Base-by-base conservation (phyloP, 2,113 vertebrate species). In the Prietella phreatophila region DNA sequence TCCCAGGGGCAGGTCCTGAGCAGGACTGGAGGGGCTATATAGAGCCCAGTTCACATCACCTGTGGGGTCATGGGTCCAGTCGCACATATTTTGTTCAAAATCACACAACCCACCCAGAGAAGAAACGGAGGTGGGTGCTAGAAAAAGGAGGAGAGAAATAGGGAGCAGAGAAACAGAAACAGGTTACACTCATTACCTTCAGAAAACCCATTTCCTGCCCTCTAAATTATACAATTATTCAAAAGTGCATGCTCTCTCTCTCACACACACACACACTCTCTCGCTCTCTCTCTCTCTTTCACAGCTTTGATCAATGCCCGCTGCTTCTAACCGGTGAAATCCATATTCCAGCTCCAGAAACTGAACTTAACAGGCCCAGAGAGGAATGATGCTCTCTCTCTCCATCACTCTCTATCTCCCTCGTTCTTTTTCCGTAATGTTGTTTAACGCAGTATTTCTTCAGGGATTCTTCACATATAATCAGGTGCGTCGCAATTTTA, bases 71-170 rank as follows among this genome's bases (percentile, higher is more conserved):
- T 97, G 96, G 5, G 96, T 95, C 98, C 98, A 99, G 88, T 97
- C 97, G 42, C 98, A 99, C 91, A 98, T 86, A 81, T 94, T 95
- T 86, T 93, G 93, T 92, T 98, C 97, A 87, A 99, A 99, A 93
- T 98, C 97, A 91, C 98, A 99, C 20, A 97, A 96, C 82, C 97
- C 97, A 82, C 96, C 93, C 94, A n/a, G 90, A 82, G 94, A 97
- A 36, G 94, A 82, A 36, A 83, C 14, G 20, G 89, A 93, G 0
- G 94, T 93, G 92, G 94, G 94, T 86, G 91, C 94, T 96, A 91
- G 22, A 14, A 39, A 88, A 80, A 65, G 88, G 85, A 47, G 88
- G 60, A 85, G 63, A 90, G 71, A 56, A 30, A 89, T 22, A 91
- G 47, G 87, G 33, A 83, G 53, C 83, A 86, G 87, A 6, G 90